phyloP scores from a whole-genome alignment of 2,113 vertebrate species.

The Barbus barbus region DNA sequence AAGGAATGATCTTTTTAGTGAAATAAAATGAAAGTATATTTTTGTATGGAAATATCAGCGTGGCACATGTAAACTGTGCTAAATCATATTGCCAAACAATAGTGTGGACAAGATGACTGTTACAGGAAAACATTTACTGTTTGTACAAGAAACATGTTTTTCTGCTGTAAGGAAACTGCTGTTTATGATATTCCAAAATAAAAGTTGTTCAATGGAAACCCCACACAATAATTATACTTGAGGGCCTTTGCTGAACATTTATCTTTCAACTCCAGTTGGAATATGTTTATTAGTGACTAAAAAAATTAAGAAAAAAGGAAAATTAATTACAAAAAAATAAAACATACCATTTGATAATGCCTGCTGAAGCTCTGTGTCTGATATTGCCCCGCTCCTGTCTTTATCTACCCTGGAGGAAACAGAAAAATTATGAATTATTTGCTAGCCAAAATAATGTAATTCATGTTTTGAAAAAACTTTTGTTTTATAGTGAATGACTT shows the following conservation, averaged over 20 bases:
- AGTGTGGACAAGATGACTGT: neutral
- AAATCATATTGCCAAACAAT: neutral
- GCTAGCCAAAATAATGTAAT: neutral
- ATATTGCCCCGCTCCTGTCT: constrained; percentile 94
- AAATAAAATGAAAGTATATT: neutral
- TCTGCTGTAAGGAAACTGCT: neutral
- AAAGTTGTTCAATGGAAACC: neutral
- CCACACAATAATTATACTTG: neutral
- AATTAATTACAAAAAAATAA: neutral
- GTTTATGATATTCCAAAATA: neutral
- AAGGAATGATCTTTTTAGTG: neutral
- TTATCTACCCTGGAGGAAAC: constrained; percentile 86
- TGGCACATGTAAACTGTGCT: neutral
- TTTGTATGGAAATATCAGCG: neutral
- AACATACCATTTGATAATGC: constrained; percentile 94
- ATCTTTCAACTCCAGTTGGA: neutral
- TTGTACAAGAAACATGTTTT: neutral
- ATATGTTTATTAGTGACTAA: neutral
- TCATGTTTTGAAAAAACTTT: neutral
- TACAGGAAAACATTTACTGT: neutral
- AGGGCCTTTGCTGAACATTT: neutral
- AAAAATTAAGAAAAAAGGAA: neutral
- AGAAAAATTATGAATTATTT: constrained; percentile 61
- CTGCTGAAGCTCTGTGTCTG: constrained; percentile 93
- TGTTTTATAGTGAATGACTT: neutral